Base-by-base conservation (phyloP, 2,888 invertebrate genomes). In the Toxonevra muliebris region DNA sequence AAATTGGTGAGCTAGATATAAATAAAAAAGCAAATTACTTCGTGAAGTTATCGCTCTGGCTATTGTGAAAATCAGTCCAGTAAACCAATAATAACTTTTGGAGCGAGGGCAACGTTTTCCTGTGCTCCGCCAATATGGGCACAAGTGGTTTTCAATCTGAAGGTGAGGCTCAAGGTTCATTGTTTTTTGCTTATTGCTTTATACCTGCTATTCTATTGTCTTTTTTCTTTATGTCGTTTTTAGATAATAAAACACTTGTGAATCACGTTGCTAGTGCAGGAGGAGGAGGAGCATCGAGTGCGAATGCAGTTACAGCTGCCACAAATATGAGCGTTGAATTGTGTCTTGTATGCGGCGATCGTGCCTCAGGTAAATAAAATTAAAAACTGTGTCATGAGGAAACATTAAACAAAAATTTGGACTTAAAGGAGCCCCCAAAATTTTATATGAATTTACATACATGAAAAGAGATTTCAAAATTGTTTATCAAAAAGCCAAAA, bases 271-370 rank as follows among this genome's bases (percentile, higher is more conserved):
- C 63, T 61, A 65, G 66, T 71, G 71, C 68, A 68, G 70, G 19
- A 69, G 68, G 19, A 69, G 68, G 63, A 69, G 72, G 45, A 65
- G 65, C 57, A 53, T 54, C 57, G 52, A 41, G 40, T 54, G 50
- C 67, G 66, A 71, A 61, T 68, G 72, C 43, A 70, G 70, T 17
- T 61, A 68, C 60, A 15, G 57, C 65, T 54, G 67, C 69, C 50
- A 66, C 70, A 61, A 80, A 71, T 67, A 79, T 82, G 72, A 83
- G 82, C 70, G 83, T 85, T 45, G 97, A 97, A 85, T 87, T 96
- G 62, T 98, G 97, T 85, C 93, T 97, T 17, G 97, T 98, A 40
- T 98, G 97, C 82, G 97, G 97, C 0, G 97, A 98, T 84, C 88
- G 97, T 71, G 97, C 97, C 11, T 97, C 97, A 42, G 97, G 97